Evolutionary conservation across 1,140 invertebrate species (phyloP), one percentile per base, ranked within the genome.

Genomic region (Lysiphlebus fabarum): DNA sequence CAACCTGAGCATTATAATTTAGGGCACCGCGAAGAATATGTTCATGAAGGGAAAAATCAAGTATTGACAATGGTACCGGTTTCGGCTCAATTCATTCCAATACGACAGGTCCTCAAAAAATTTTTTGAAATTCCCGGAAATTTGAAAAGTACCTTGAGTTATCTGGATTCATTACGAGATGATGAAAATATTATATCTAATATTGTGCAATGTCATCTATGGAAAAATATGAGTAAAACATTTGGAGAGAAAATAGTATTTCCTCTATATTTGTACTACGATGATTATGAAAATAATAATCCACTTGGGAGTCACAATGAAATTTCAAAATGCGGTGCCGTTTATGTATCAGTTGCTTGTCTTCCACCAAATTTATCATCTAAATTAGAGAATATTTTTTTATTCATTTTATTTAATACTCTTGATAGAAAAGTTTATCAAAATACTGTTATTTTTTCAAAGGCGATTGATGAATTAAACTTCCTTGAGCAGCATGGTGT

Each of bases 301-400:
- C 48, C 49, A 12, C 34, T 53, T 9, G 49, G 48, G 7, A 44
- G 17, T 51, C 57, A 58, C 9, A 43, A 36, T 8, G 57, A 40
- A 9, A 34, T 58, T 33, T 44, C 48, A 9, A 58, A 58, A 17
- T 58, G 48, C n/a, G 33, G 57, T 41, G 48, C 57, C n/a, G 11
- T 53, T 9, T 51, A 58, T 37, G 3, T 53, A 10, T 44, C 59
- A 26, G 61, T 73, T 12, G 56, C 66, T 10, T 68, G 65, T 57
- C 51, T 73, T 8, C 68, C 69, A 50, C 55, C 61, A 17, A 26
- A 67, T 36, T 50, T 59, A 45, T 43, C 40, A 17, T 64, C 62
- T 9, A 59, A 64, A 62, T 41, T 71, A 17, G 45, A 66, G 33
- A 66, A 67, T 53, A 72, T 74, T 49, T 75, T 68, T 67, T 56